Base-by-base conservation (phyloP, 2,797 vertebrate genomes). In the Tarsius wallacei region DNA sequence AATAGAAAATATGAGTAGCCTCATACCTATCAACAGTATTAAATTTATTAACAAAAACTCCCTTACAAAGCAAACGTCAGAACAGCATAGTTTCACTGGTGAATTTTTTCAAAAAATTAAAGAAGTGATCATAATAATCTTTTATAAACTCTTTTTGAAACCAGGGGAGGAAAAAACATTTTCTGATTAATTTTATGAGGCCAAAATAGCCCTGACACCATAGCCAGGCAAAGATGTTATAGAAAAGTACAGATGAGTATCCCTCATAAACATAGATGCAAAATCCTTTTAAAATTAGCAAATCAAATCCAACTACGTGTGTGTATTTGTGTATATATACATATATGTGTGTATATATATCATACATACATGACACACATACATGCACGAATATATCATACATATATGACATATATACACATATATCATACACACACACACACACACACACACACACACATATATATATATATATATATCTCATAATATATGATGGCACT, bases 71-170 rank as follows among this genome's bases (percentile, higher is more conserved):
- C 21, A 31, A 90, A 82, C 33, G 71, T 90, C 26, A 77, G 74
- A 19, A 70, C 26, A 49, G 81, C 4, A 3, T 76, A 47, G 7
- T 90, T 93, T 76, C 28, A 78, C 26, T 94, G 16, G 15, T 89
- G 33, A 96, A 85, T 81, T 81, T 63, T 66, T 26, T 87, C 16
- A 83, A 83, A 90, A 24, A 93, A 68, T 87, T 90, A 80, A 73
- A 28, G 28, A 90, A 82, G 24, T 19, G 78, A 90, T 53, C 47
- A 26, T 84, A 81, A 66, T 90, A 81, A 66, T 90, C 1, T 66
- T 81, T 57, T 73, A 36, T 2, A 84, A 91, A 51, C 13, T 80
- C 11, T 57, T 85, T 73, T 78, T 51, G 42, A 87, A 93, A 78
- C 26, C 17, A 53, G 14, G 68, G 9, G 21, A 61, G 13, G 21